Evolutionary conservation across 2,888 invertebrate species (phyloP), one percentile per base, ranked within the genome.

Genomic region (Pseudococcus longispinus): DNA sequence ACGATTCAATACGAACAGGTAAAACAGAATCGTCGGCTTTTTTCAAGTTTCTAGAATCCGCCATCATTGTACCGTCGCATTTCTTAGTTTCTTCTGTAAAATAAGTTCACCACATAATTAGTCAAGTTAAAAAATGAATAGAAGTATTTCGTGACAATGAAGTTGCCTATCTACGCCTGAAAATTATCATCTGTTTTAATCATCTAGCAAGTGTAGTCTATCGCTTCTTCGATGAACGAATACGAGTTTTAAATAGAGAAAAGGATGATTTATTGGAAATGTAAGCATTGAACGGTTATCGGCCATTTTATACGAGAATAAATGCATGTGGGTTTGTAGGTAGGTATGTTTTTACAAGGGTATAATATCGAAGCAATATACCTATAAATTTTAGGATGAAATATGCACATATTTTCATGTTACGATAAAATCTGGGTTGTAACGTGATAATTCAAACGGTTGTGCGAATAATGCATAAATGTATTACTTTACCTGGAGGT

Each of bases 1-100:
- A n/a, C n/a, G n/a, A n/a, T n/a, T n/a, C n/a, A 55, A 20, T 84
- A 91, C 92, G 93, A 92, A 94, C 95, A 88, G 93, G 93, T 90
- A 94, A 91, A 89, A 92, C 90, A 82, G 92, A 91, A 88, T 92
- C 91, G 32, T 91, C 90, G 88, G 92, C 91, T 46, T 91, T 87
- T 77, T 88, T 87, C 20, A 88, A 87, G n/a, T 88, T 83, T 83
- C 89, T 86, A 26, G 88, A 85, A 60, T 88, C 88, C 51, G 88
- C 88, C 88, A 88, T 88, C 74, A 87, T 65, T 18, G 88, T 74
- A 29, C 88, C 88, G 77, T 88, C 88, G 87, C 89, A 89, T 13
- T 88, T 88, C 13, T 88, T 87, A 2, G 89, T 85, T 87, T 89
- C 88, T 18, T 88, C 89, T 89, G 87, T 26, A 87, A 88, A 51